A percentile compares a stretch with the other conserved stretches of the same genome.
Conservation (phyloP, 2,113 vertebrate species). For the Amazona guildingii region DNA sequence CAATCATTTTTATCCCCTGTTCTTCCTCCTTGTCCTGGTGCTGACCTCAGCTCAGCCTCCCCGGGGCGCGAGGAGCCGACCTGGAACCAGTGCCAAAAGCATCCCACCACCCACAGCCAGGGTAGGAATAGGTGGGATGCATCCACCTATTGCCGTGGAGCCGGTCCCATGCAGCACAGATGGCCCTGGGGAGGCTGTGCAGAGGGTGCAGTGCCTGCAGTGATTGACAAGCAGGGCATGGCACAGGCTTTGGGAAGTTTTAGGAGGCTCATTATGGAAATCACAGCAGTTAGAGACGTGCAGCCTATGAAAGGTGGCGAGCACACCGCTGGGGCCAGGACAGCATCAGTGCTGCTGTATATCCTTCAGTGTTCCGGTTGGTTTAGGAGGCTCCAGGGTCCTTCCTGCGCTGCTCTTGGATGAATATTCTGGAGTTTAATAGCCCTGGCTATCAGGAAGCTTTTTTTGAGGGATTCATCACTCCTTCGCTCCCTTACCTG, state of each 20-base stretch:
- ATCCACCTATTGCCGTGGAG: background rate
- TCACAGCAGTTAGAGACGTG: background rate
- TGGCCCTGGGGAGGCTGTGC: background rate
- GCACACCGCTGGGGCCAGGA: background rate
- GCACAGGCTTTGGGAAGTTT: background rate
- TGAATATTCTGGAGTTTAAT: background rate
- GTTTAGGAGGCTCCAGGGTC: background rate
- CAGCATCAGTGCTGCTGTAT: background rate
- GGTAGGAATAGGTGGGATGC: background rate
- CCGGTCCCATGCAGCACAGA: accelerated
- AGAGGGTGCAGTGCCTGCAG: background rate
- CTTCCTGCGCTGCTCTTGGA: background rate
- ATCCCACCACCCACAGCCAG: background rate
- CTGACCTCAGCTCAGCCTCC: background rate
- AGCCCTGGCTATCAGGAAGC: background rate
- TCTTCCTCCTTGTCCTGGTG: background rate
- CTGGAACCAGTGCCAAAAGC: accelerated
- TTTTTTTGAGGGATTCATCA: background rate
- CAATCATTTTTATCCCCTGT: background rate
- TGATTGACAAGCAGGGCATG: background rate
- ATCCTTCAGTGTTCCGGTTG: background rate
- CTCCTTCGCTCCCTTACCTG: background rate
- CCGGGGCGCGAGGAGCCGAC: accelerated
- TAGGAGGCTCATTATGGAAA: background rate
- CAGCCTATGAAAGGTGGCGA: background rate